These are phyloP conservation scores for Papilio polyxenes DNA, from an alignment of 1,140 invertebrate species.

Conservation along the genomic window DNA sequence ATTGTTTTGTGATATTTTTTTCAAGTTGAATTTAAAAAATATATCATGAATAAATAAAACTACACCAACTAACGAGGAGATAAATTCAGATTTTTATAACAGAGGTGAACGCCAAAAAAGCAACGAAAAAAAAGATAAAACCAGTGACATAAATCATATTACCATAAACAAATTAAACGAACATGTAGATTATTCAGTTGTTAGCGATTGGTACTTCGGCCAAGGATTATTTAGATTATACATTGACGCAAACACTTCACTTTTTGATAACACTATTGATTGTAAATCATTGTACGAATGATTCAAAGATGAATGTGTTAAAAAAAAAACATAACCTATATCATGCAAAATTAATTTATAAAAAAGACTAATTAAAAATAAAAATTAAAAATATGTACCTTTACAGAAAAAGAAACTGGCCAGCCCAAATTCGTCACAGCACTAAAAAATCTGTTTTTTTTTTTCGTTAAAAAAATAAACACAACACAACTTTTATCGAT, in stretches of 20 bases:
- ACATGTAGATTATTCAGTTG: slow-evolving; percentile 16
- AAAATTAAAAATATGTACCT: slow-evolving; percentile 34
- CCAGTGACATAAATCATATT: neutral
- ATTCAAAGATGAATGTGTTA: slow-evolving; percentile 14
- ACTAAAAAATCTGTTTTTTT: slow-evolving; percentile 40
- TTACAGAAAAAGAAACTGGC: slow-evolving; percentile 43
- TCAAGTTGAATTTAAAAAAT: neutral
- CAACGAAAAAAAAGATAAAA: neutral
- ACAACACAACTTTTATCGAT: slow-evolving; percentile 51
- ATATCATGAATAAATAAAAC: neutral
- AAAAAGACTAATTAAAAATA: neutral
- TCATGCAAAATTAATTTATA: neutral
- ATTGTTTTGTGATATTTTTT: neutral
- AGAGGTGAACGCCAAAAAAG: neutral
- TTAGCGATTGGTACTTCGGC: slow-evolving; percentile 32
- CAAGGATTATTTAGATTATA: slow-evolving; percentile 39
- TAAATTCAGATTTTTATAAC: neutral
- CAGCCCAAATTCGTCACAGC: slow-evolving; percentile 48
- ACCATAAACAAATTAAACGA: slow-evolving; percentile 8
- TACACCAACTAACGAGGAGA: neutral
- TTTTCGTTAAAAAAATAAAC: slow-evolving; percentile 40
- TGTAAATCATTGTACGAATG: slow-evolving; percentile 6
- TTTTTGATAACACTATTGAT: slow-evolving; percentile 35
- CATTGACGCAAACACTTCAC: slow-evolving; percentile 36
- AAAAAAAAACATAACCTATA: slow-evolving; percentile 28